phyloP scores from a whole-genome alignment of 2,113 vertebrate species.

The Balaeniceps rex region DNA sequence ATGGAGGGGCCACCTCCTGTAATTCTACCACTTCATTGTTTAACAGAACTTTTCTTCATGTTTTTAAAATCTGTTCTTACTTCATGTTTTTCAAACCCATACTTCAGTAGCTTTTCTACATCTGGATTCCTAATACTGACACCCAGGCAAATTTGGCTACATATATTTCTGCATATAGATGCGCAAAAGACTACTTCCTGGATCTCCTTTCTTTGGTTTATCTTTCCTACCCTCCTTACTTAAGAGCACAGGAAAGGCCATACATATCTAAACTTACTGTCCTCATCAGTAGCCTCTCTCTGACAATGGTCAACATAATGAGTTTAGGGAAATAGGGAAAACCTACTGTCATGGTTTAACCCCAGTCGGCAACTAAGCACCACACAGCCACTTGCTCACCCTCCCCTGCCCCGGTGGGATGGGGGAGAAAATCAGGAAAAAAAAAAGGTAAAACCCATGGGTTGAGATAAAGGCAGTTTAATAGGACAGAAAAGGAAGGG shows the following conservation, averaged over 20 bases:
- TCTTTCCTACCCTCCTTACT: not conserved
- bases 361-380: no score
- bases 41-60: not conserved
- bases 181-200: not conserved
- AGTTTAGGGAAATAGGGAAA: not conserved
- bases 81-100: not conserved
- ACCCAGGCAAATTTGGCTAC: not conserved
- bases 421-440: no score
- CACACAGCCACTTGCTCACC: no score
- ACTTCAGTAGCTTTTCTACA: not conserved
- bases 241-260: not conserved
- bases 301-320: not conserved
- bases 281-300: not conserved
- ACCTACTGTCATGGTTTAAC: no score
- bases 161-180: not conserved
- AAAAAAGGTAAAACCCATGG: no score
- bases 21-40: not conserved
- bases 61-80: not conserved
- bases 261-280: not conserved
- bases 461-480: no score
- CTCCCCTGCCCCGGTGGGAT: no score
- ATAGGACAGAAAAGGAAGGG: no score
- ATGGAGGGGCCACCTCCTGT: not conserved
- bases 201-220: not conserved
- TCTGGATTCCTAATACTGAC: not conserved